Conservation (phyloP, 2,797 vertebrate species). For the Coracias cyanogaster region DNA sequence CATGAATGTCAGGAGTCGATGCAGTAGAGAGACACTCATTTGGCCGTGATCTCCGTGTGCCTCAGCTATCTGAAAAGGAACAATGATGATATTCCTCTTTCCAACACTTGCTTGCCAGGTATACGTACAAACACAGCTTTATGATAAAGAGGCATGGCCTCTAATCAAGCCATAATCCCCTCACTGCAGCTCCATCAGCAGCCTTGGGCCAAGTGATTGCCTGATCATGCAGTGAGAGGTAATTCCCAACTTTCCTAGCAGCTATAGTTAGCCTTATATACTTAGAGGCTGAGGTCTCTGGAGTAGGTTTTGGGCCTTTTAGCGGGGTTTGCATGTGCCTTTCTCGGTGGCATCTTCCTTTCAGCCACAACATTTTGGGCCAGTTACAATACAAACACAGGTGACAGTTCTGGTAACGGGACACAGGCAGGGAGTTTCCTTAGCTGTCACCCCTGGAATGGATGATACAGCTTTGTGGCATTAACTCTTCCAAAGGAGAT, state of each 20-base stretch:
- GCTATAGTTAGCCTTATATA: neutral
- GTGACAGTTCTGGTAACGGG: neutral
- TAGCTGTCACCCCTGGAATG: neutral
- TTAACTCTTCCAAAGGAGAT: slow-evolving; percentile 8
- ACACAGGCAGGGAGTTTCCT: neutral
- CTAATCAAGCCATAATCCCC: neutral
- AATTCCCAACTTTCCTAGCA: neutral
- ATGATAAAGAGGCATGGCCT: neutral
- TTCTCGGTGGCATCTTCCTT: neutral
- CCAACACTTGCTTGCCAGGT: neutral
- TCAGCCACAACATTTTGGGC: neutral
- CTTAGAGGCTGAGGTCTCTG: neutral
- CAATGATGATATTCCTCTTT: neutral
- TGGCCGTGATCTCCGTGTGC: neutral
- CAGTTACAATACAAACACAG: neutral
- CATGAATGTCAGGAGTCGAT: neutral
- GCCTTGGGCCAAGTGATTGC: neutral
- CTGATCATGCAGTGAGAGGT: neutral
- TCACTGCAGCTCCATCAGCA: neutral
- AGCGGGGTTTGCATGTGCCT: neutral
- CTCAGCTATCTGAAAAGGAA: neutral
- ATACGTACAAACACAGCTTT: neutral
- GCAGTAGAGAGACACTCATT: neutral
- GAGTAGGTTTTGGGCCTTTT: neutral
- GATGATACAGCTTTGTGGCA: neutral